Conservation (phyloP, 2,888 invertebrate genomes). For the Uropetala carovei region DNA sequence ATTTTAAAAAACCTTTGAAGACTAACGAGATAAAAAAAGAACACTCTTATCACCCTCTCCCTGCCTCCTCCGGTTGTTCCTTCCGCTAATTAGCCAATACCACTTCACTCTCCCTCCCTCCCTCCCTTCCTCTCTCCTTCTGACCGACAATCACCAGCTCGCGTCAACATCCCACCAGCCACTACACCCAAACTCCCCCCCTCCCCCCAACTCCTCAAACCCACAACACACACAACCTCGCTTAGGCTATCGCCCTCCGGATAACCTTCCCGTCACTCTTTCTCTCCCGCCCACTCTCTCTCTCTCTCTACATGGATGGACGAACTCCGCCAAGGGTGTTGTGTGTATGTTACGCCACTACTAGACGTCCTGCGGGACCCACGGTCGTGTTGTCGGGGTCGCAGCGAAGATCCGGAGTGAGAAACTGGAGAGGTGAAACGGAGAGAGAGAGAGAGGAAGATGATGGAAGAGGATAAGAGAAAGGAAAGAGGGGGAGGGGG, state of each 20-base stretch:
- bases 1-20: neutral
- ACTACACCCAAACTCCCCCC: neutral
- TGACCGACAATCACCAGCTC: slow-evolving; percentile 16
- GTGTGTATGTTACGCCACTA: neutral
- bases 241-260: too few species aligned
- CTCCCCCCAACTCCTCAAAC: neutral
- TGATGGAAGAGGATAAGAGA: neutral
- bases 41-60: neutral
- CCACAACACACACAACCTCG: neutral
- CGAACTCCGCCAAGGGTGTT: slow-evolving; percentile 12
- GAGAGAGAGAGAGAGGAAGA: neutral
- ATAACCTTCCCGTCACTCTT: neutral
- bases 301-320: neutral
- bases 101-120: neutral
- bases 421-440: neutral
- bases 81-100: neutral
- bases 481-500: too few species aligned
- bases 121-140: too few species aligned
- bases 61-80: neutral
- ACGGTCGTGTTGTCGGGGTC: slow-evolving; percentile 13
- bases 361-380: neutral
- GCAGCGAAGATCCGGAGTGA: neutral
- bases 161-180: neutral
- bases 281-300: neutral
- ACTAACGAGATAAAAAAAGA: neutral